Evolutionary conservation across 2,113 vertebrate genomes (phyloP), one percentile per base, ranked within the genome.

Genomic region (Oreocharis arfaki): DNA sequence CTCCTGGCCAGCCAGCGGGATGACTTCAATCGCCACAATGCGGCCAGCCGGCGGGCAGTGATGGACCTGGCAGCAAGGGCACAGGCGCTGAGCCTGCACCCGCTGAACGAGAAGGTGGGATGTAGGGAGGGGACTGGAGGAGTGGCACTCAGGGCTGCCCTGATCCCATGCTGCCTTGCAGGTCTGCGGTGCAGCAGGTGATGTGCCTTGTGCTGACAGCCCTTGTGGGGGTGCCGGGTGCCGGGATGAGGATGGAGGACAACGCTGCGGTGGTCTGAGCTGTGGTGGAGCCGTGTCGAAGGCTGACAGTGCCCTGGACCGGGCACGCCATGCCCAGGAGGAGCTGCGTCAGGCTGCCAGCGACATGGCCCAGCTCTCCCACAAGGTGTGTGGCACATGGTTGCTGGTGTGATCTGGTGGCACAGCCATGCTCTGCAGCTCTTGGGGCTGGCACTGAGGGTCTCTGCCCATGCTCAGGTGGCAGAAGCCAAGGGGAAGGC

Each of bases 151-250:
- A 2, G 91, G 83, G n/a, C 77, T 3, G 0, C 19, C 28, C 60
- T 7, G 33, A 84, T 32, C 56, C 32, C 1, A 0, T 1, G 7
- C 19, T 56, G 73, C 32, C 57, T 75, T 91, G 44, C 97, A 99
- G 99, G 98, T 99, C 24, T 99, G 99, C 7, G 99, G 99, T 18
- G 97, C 97, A 0, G 97, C 95, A 0, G 98, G 98, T 6, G 98
- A 99, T 3, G 97, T 96, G 44, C 98, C 98, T 27, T 99, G 99
- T n/a, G 96, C 96, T 0, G 98, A 98, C 67, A 99, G 98, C 91
- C 98, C 99, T 15, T 99, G 99, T 8, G 99, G 99, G 8, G 99
- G 99, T 44, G 99, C 99, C 0, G 98, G 99, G 46, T 99, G 99
- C 97, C 98, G 96, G 19, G 99, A 99, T 3, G 99, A 99, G 79